These are phyloP conservation scores for Lytechinus variegatus DNA, from an alignment of 35 echinoderm and acorn worm genomes.

Conservation along the genomic window DNA sequence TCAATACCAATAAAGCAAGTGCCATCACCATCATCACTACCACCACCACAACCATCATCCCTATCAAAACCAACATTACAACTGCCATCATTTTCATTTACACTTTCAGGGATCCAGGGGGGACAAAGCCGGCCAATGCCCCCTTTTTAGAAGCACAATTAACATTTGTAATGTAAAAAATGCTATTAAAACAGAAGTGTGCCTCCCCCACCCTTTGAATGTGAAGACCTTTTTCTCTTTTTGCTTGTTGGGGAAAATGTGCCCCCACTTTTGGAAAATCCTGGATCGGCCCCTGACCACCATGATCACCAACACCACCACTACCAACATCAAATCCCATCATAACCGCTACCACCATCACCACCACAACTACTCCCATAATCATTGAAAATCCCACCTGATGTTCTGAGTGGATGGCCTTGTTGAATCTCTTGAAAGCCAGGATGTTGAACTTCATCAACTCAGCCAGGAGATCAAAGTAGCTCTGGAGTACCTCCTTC, in stretches of 20 bases:
- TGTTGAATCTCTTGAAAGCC: slow-evolving; percentile 94
- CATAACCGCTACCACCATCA: not conserved
- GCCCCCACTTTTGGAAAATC: too few species aligned
- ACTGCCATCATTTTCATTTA: not conserved
- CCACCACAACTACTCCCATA: not conserved
- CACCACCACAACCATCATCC: not conserved
- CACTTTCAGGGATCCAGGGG: not conserved
- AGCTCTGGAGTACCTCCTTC: slow-evolving; percentile 98
- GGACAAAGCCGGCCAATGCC: too few species aligned
- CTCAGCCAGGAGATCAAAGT: slow-evolving; percentile 95
- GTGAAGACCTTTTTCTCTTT: too few species aligned
- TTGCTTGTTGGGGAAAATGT: too few species aligned
- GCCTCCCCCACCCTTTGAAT: too few species aligned
- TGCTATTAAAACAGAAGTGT: too few species aligned
- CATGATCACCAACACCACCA: not conserved
- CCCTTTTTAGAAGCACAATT: too few species aligned
- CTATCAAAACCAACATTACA: not conserved
- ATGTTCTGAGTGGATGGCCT: slow-evolving; percentile 76
- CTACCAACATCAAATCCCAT: not conserved
- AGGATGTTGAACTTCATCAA: slow-evolving; percentile 98
- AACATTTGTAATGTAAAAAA: too few species aligned
- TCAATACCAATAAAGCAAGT: too few species aligned
- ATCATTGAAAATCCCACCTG: slow-evolving; percentile 49
- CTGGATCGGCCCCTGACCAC: not conserved
- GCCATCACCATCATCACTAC: too few species aligned